phyloP scores from a whole-genome alignment of 2,113 vertebrate genomes.

The Semnornis frantzii region DNA sequence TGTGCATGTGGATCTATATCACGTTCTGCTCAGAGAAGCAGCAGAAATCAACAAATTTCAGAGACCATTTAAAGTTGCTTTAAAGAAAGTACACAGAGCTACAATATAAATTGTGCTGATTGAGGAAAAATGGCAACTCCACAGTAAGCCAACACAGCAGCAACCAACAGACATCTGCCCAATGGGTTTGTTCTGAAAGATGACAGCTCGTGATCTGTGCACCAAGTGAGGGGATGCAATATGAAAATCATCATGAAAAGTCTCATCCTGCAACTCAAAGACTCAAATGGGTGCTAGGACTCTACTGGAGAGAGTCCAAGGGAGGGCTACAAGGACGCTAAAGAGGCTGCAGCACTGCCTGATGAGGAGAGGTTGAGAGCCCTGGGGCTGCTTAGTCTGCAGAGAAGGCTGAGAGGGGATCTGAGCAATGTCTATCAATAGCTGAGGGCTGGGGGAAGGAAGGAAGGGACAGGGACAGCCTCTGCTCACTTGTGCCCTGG shows the following conservation, averaged over 20 bases:
- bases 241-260: neutral
- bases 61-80: neutral
- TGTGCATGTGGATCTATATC: neutral
- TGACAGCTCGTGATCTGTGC: neutral
- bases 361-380: too few species aligned
- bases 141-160: neutral
- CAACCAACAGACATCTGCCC: neutral
- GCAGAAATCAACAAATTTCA: neutral
- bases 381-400: too few species aligned
- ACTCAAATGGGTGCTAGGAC: neutral
- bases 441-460: too few species aligned
- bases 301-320: too few species aligned
- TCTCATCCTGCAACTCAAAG: neutral
- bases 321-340: too few species aligned
- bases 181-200: accelerated
- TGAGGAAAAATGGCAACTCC: neutral
- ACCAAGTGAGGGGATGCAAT: neutral
- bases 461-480: too few species aligned
- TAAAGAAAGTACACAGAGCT: neutral
- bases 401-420: too few species aligned
- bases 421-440: too few species aligned
- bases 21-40: too few species aligned
- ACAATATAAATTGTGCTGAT: neutral
- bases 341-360: too few species aligned
- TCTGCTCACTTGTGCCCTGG: too few species aligned